phyloP scores from a whole-genome alignment of 2,797 vertebrate genomes.

The Clarias pachynema region DNA sequence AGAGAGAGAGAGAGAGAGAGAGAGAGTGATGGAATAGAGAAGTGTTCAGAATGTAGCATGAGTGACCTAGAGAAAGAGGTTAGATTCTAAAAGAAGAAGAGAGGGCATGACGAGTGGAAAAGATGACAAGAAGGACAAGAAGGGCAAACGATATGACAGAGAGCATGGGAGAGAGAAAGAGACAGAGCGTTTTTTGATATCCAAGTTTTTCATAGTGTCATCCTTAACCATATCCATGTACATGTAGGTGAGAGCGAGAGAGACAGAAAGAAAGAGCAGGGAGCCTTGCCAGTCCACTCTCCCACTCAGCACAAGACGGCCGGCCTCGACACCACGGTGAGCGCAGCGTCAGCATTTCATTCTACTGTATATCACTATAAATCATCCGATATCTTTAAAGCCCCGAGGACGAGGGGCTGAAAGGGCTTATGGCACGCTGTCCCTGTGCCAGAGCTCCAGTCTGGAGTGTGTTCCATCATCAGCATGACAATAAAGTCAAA shows the following conservation, averaged over 20 bases:
- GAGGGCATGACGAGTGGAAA: neutral
- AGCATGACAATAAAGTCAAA: neutral
- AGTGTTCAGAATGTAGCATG: neutral
- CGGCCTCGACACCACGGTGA: neutral
- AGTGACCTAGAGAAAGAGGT: neutral
- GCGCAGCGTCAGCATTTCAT: slow-evolving; percentile 30
- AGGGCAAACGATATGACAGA: neutral
- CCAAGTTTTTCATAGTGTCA: neutral
- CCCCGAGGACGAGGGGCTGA: slow-evolving; percentile 29
- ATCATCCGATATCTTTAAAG: slow-evolving; percentile 35
- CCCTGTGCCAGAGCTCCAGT: neutral
- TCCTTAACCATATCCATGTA: neutral
- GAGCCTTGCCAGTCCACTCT: slow-evolving; percentile 16
- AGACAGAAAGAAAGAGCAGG: neutral
- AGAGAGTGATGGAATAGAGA: neutral
- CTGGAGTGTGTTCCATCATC: slow-evolving; percentile 5
- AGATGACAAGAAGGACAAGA: neutral
- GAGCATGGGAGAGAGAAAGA: neutral
- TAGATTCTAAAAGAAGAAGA: neutral
- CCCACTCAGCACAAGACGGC: slow-evolving; percentile 21
- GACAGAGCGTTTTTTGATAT: neutral
- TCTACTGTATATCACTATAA: slow-evolving; percentile 25
- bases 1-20: neutral
- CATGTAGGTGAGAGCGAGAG: neutral
- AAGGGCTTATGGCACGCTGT: neutral